Percentiles rank a stretch among this genome's conserved stretches.
These are phyloP conservation scores for Notolabrus celidotus DNA, from an alignment of 2,797 vertebrate genomes.

Conservation along the genomic window DNA sequence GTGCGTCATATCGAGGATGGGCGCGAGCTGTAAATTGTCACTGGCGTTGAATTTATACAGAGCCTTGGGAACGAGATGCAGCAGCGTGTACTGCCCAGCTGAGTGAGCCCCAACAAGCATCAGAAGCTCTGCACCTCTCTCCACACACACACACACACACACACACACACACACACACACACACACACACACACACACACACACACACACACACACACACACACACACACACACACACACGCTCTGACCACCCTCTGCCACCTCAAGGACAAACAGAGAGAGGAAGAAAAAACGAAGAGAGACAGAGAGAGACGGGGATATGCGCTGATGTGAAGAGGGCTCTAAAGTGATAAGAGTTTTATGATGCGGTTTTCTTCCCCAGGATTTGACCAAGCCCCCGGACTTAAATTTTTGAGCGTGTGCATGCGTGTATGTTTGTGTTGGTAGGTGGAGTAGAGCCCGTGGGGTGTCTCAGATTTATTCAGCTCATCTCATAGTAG, in stretches of 20 bases:
- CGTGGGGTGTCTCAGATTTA: constrained; percentile 71
- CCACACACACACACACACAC: background rate
- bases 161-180: constrained; percentile 13
- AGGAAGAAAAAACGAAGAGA: constrained; percentile 13
- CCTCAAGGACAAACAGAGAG: constrained; percentile 80
- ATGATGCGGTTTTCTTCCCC: constrained; percentile 75
- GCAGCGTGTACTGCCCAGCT: constrained; percentile 68
- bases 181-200: constrained; percentile 11
- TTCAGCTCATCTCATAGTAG: constrained; percentile 72
- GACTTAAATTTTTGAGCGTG: constrained; percentile 29
- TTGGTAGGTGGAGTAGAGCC: constrained; percentile 37
- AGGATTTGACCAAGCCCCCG: constrained; percentile 68
- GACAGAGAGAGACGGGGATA: constrained; percentile 34
- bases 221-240: constrained; percentile 31
- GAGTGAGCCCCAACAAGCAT: constrained; percentile 77
- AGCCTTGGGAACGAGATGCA: constrained; percentile 75
- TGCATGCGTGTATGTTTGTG: constrained; percentile 18
- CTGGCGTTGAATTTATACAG: constrained; percentile 79
- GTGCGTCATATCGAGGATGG: constrained; percentile 73
- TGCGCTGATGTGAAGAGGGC: constrained; percentile 54
- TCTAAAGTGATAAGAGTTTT: constrained; percentile 81
- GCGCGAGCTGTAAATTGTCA: constrained; percentile 83
- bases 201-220: constrained; percentile 16
- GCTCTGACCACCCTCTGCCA: constrained; percentile 63
- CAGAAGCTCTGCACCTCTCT: constrained; percentile 50